A percentile compares a stretch with the other conserved stretches of the same genome.
phyloP scores from a whole-genome alignment of 2,888 invertebrate genomes.

The Himalopsyche anomala region DNA sequence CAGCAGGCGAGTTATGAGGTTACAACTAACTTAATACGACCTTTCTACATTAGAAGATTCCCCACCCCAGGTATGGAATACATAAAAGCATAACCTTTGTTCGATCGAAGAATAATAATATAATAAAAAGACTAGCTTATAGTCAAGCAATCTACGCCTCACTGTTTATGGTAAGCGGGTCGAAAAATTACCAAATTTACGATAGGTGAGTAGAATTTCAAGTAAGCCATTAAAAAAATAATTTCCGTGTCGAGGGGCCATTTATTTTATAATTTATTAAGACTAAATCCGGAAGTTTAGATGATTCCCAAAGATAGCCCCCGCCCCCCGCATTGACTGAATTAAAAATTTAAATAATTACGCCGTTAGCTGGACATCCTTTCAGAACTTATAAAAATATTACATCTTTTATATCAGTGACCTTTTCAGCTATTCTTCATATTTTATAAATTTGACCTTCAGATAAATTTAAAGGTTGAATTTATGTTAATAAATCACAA shows the following conservation, averaged over 20 bases:
- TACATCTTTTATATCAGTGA: not conserved
- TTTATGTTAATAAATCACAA: not conserved
- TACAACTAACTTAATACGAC: too few species aligned
- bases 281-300: not conserved
- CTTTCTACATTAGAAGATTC: too few species aligned
- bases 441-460: slow-evolving; percentile 4
- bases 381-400: not conserved
- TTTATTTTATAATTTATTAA: slow-evolving; percentile 30
- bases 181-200: too few species aligned
- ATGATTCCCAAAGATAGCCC: slow-evolving; percentile 5
- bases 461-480: not conserved
- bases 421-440: not conserved
- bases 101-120: too few species aligned
- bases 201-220: not conserved
- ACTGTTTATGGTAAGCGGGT: too few species aligned
- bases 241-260: not conserved
- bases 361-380: not conserved
- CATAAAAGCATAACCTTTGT: too few species aligned
- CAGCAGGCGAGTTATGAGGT: too few species aligned
- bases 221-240: not conserved
- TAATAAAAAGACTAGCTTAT: too few species aligned
- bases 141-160: too few species aligned
- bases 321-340: not conserved
- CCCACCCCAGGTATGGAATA: too few species aligned
- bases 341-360: slow-evolving; percentile 30